Evolutionary conservation across 2,113 vertebrate species (phyloP), one percentile per base, ranked within the genome.

Genomic region (Diadophis punctatus): DNA sequence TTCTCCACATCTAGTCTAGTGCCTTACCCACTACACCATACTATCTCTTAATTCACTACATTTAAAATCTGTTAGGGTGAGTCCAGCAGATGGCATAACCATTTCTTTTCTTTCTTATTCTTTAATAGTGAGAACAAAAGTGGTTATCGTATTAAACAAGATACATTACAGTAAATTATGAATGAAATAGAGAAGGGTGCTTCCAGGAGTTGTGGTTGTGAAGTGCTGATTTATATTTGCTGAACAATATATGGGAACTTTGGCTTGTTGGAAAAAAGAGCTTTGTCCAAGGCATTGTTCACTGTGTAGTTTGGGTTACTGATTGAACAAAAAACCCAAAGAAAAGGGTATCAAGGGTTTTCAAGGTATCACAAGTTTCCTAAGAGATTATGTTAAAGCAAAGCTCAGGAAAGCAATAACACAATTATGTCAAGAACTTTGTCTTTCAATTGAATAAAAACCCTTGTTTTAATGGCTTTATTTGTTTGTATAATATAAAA

Each of bases 341-440:
- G 14, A 87, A 48, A 93, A 93, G 93, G 68, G 52, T 53, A 85
- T 94, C 39, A 30, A 88, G 43, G 7, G 30, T 63, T 94, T 95
- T 85, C n/a, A 90, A 93, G 97, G 80, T 16, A 55, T 94, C 94
- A 92, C 93, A 93, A 92, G 95, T 92, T 88, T 91, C 55, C 95
- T 58, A 95, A 87, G 30, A 94, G 92, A 89, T 93, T 94, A 92
- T 93, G 96, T 96, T 27, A 92, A 95, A 84, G 63, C 93, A 93
- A 94, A 94, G 30, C 90, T 3, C 18, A 91, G 86, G 48, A 74
- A 96, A 93, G 90, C 91, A 58, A 93, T 95, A 94, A 87, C 43
- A 91, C 16, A 86, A 27, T 55, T 94, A 92, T 55, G 63, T 8
- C 68, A n/a, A 60, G 63, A 93, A 93, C 56, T 91, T 56, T 16